These are phyloP conservation scores for Erythrocercus mccallii DNA, from an alignment of 2,113 vertebrate species.

Conservation along the genomic window DNA sequence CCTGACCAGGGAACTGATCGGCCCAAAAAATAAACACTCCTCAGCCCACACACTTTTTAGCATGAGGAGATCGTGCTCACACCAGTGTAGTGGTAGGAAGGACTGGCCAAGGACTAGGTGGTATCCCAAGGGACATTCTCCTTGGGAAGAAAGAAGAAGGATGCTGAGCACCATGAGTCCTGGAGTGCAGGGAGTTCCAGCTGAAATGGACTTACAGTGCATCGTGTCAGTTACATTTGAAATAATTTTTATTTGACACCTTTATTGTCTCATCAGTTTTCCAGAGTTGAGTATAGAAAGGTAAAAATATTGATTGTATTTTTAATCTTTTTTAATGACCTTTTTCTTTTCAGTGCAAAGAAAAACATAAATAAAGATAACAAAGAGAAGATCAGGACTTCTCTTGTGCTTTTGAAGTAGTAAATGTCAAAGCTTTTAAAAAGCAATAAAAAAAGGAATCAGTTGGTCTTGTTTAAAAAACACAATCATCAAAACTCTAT, in stretches of 20 bases:
- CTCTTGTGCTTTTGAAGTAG: neutral
- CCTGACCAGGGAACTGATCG: neutral
- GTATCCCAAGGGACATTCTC: neutral
- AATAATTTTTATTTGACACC: neutral
- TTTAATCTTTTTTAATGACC: neutral
- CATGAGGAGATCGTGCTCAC: neutral
- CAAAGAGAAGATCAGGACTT: neutral
- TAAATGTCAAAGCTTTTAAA: neutral
- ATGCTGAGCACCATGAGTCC: neutral
- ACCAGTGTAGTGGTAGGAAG: rapidly evolving
- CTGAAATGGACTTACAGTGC: neutral
- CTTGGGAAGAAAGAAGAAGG: neutral
- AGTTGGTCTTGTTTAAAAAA: neutral
- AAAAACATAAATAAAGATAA: neutral
- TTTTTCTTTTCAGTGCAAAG: neutral
- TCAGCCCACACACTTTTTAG: neutral
- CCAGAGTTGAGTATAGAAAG: neutral
- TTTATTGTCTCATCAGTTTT: neutral
- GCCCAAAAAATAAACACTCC: neutral
- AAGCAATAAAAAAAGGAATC: neutral
- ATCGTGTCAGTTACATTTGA: neutral
- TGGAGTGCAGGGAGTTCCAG: neutral
- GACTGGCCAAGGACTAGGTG: neutral
- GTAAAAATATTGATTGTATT: neutral
- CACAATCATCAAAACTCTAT: neutral